A percentile compares a stretch with the other conserved stretches of the same genome.
These are phyloP conservation scores for Macaria liturata DNA, from an alignment of 2,888 invertebrate species.

Conservation along the genomic window DNA sequence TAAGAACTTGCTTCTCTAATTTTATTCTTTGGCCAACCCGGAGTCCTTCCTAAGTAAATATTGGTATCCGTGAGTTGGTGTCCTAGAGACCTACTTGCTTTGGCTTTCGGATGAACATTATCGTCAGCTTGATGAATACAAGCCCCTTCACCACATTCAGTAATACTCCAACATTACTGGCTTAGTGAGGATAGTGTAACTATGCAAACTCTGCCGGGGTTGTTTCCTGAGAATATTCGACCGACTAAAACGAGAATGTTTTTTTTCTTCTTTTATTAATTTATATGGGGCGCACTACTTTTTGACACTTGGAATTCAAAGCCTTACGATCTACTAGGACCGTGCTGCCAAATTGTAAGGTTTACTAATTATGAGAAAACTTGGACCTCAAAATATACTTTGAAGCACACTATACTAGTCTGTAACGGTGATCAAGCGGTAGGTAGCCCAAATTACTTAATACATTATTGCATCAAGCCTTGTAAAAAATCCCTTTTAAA, in stretches of 20 bases:
- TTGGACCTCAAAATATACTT: neutral
- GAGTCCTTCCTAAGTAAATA: slow-evolving; percentile 51
- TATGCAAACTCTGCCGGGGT: neutral
- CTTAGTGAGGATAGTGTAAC: neutral
- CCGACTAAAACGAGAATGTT: neutral
- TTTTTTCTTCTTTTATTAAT: neutral
- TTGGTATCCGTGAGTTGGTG: slow-evolving; percentile 50
- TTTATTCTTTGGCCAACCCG: slow-evolving; percentile 37
- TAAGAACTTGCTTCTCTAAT: neutral
- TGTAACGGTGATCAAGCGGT: neutral
- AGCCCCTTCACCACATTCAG: neutral
- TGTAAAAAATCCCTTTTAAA: neutral
- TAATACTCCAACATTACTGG: neutral
- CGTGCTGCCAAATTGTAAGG: neutral
- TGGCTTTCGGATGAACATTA: slow-evolving; percentile 26
- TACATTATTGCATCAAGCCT: neutral
- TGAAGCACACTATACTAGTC: neutral
- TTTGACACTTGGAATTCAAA: no score
- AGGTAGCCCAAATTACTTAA: neutral
- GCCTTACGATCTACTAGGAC: no score
- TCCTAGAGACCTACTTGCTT: slow-evolving; percentile 36
- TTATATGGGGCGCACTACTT: neutral
- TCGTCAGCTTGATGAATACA: slow-evolving; percentile 9
- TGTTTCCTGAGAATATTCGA: no score
- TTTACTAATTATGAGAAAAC: no score